phyloP scores from a whole-genome alignment of 1,140 invertebrate genomes.

The Chironomus striatipennis region DNA sequence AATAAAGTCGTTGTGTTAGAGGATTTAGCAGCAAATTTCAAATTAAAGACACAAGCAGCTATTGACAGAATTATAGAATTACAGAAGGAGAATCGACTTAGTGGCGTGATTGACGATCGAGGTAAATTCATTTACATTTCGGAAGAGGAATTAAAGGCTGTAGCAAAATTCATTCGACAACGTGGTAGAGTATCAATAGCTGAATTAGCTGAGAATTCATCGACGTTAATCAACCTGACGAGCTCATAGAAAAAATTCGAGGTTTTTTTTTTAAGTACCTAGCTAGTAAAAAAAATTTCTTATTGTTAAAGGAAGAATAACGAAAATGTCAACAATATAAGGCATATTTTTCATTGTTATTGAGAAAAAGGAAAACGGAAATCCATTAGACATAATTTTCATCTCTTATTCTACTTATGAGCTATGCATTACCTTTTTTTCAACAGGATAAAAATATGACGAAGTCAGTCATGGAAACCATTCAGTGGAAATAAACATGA shows the following conservation, averaged over 20 bases:
- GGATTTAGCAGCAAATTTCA: conserved; percentile 85
- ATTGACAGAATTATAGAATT: conserved; percentile 82
- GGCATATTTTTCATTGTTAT: too few species aligned
- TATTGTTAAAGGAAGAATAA: too few species aligned
- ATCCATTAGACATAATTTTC: too few species aligned
- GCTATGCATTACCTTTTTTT: too few species aligned
- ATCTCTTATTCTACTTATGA: too few species aligned
- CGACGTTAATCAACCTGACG: conserved; percentile 81
- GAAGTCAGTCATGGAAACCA: too few species aligned
- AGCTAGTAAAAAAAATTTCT: not conserved
- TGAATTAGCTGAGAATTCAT: conserved; percentile 91
- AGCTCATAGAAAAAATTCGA: not conserved
- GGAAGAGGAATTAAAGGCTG: conserved; percentile 76
- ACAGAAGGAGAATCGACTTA: conserved; percentile 67
- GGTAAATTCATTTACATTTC: conserved; percentile 99
- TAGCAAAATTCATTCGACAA: conserved; percentile 94
- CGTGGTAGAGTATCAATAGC: conserved; percentile 86
- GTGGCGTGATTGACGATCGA: conserved; percentile 96
- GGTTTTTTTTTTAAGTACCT: not conserved
- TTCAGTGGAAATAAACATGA: too few species aligned
- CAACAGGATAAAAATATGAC: too few species aligned
- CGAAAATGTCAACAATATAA: too few species aligned
- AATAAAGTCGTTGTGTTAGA: conserved; percentile 94
- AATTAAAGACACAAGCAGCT: conserved; percentile 81
- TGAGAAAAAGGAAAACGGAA: too few species aligned